Evolutionary conservation across 2,888 invertebrate species (phyloP).

Genomic region (Abscondita cerata): DNA sequence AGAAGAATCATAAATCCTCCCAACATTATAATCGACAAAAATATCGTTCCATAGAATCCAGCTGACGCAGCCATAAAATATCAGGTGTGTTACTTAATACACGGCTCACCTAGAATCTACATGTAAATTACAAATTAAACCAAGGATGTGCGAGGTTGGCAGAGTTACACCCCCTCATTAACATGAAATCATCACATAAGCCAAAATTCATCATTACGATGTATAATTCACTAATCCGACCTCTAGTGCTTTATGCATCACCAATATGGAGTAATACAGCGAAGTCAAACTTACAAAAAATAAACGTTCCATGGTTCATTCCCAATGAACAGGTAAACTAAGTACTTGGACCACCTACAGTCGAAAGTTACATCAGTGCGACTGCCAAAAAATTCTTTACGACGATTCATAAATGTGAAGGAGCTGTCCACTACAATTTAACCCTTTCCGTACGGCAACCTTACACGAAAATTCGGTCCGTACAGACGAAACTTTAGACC

Average conservation of each 20-base stretch:
- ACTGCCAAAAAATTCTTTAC: neutral
- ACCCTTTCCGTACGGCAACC: no score
- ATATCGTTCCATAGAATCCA: neutral
- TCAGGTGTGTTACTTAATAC: neutral
- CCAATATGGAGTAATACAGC: slow-evolving; percentile 11
- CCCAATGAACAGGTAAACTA: neutral
- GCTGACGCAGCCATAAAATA: neutral
- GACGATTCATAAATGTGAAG: slow-evolving; percentile 5
- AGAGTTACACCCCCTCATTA: slow-evolving; percentile 10
- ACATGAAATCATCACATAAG: slow-evolving; percentile 4
- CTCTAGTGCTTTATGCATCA: neutral
- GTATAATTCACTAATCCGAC: slow-evolving; percentile 7
- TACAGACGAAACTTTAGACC: no score
- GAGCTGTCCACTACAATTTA: slow-evolving; percentile 5
- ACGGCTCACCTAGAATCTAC: slow-evolving; percentile 2
- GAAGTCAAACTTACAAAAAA: slow-evolving; percentile 1
- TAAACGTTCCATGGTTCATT: slow-evolving; percentile 6
- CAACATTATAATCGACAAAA: no score
- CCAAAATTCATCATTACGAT: slow-evolving; percentile 8
- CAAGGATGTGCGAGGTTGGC: slow-evolving; percentile 3
- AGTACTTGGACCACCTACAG: neutral
- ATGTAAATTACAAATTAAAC: slow-evolving; percentile 7
- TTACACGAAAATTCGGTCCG: no score
- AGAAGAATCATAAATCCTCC: neutral
- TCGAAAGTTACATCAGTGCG: neutral